Evolutionary conservation across 2,113 vertebrate species (phyloP).

Genomic region (Phoxinus phoxinus): DNA sequence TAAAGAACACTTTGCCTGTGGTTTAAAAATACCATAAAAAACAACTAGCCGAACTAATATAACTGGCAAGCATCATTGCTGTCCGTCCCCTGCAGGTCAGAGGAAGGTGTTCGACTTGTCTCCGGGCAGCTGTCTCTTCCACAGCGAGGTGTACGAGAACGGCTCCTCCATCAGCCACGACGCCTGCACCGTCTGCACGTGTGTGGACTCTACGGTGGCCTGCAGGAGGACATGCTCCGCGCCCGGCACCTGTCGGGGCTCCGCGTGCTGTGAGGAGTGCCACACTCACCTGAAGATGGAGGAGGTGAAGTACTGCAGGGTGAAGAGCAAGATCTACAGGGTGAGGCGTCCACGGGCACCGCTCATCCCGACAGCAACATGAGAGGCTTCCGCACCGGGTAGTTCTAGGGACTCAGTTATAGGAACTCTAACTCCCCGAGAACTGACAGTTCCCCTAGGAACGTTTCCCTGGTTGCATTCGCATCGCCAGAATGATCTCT

Average conservation of each 20-base stretch:
- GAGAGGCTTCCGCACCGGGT: too few relatives aligned
- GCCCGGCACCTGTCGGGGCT: slow-evolving; percentile 77
- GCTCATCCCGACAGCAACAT: too few relatives aligned
- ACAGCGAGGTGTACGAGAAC: slow-evolving; percentile 93
- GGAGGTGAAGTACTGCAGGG: slow-evolving; percentile 90
- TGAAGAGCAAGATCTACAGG: slow-evolving; percentile 92
- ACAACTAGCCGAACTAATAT: too few relatives aligned
- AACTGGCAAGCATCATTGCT: too few relatives aligned
- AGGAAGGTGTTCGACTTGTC: slow-evolving; percentile 97
- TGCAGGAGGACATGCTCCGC: slow-evolving; percentile 86
- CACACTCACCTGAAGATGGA: slow-evolving; percentile 82
- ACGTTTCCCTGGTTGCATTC: too few relatives aligned
- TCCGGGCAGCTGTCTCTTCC: slow-evolving; percentile 94
- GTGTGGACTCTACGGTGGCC: slow-evolving; percentile 93
- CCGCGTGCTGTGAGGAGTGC: slow-evolving; percentile 87
- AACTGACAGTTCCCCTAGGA: too few relatives aligned
- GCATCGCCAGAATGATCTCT: too few relatives aligned
- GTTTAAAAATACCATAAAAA: too few relatives aligned
- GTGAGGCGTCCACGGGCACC: slow-evolving; percentile 70
- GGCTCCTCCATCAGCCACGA: slow-evolving; percentile 85
- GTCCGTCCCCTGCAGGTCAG: slow-evolving; percentile 81
- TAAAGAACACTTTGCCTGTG: too few relatives aligned
- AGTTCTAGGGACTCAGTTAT: too few relatives aligned
- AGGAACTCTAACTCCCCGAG: too few relatives aligned
- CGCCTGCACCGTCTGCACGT: slow-evolving; percentile 91